These are phyloP conservation scores for Avahi laniger DNA, from an alignment of 2,797 vertebrate species.

Conservation along the genomic window DNA sequence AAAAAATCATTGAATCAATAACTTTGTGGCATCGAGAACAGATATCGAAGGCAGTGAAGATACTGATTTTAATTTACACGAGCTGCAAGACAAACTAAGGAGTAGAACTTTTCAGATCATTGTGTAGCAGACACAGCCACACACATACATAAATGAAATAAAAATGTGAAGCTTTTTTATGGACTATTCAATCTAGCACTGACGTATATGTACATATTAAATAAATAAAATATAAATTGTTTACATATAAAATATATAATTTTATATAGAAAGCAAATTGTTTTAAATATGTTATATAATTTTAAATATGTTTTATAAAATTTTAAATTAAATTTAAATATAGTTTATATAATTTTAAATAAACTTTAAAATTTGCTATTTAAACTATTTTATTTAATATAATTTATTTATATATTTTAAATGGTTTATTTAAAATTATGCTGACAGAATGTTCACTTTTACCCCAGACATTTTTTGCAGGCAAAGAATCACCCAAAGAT, in stretches of 20 bases:
- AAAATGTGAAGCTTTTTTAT: background rate
- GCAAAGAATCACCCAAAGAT: constrained; percentile 70
- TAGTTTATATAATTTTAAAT: constrained; percentile 34
- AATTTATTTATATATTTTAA: background rate
- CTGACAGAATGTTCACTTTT: constrained; percentile 61
- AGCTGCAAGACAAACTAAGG: background rate
- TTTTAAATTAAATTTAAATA: background rate
- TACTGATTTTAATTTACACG: background rate
- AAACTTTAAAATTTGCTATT: background rate
- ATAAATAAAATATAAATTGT: background rate
- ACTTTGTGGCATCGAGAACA: background rate
- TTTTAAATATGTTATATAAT: background rate
- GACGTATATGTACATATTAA: background rate
- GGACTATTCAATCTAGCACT: background rate
- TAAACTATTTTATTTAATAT: constrained; percentile 14
- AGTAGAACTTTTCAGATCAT: background rate
- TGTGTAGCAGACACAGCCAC: background rate
- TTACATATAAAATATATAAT: constrained; percentile 17
- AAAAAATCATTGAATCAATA: background rate
- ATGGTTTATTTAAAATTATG: constrained; percentile 53
- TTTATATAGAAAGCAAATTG: background rate
- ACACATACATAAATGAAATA: background rate
- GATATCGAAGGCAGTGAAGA: background rate
- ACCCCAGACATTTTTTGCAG: constrained; percentile 52
- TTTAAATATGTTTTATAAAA: constrained; percentile 11